Evolutionary conservation across 2,113 vertebrate genomes (phyloP), one percentile per base, ranked within the genome.

Genomic region (Tupaia chinensis): DNA sequence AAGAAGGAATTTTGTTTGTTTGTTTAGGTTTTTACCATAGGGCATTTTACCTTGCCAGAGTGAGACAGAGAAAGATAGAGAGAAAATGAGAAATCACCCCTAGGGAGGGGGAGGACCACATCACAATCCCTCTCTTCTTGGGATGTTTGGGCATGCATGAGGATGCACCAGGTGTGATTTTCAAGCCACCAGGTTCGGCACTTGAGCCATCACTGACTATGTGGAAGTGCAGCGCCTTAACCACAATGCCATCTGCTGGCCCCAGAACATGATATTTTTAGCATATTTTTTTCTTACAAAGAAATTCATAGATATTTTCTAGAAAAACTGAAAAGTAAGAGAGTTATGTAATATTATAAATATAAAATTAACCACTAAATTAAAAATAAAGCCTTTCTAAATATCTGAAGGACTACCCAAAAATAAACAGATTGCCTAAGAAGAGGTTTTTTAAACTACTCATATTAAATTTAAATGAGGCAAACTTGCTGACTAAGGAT

Each of bases 301-400:
- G 6, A 15, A 72, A 86, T 23, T 68, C 60, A 76, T 12, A 66
- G 66, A 2, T 53, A 53, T 2, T 76, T 17, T 70, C 77, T 10
- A 87, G 68, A 72, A 94, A 89, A 91, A 91, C 9, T 32, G 11
- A 65, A 94, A 91, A 76, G 29, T 61, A 91, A 93, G 54, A 91
- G 7, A 78, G 32, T 73, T 32, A 63, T 14, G 4, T 60, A 87
- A n/a, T 73, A 69, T 54, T 90, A 86, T 53, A 53, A 88, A 78
- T 54, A 83, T 34, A 72, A 44, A 61, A 19, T 86, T 60, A 78
- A 27, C 3, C 29, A 58, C 44, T 78, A 84, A 90, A 89, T 70
- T 54, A n/a, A 78, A 87, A 87, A 76, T 44, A 3, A 77, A 83
- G n/a, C 1, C 7, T 63, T 89, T 9, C 17, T 65, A 86, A 93